These are phyloP conservation scores for Aphidoletes aphidimyza DNA, from an alignment of 2,888 invertebrate species.

Conservation along the genomic window DNA sequence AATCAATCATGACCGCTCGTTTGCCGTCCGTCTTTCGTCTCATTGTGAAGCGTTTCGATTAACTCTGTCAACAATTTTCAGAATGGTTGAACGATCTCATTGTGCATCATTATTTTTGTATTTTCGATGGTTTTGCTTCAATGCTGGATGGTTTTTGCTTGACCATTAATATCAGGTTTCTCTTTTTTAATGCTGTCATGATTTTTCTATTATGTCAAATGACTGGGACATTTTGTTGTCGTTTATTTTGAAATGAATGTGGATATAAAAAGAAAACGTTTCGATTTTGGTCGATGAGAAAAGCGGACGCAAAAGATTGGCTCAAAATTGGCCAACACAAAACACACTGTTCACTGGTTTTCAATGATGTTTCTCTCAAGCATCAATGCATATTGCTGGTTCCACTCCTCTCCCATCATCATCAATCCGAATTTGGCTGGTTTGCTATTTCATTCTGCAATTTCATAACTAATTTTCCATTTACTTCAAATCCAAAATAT, in stretches of 20 bases:
- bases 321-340: neutral
- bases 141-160: neutral
- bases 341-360: neutral
- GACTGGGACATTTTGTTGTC: slow-evolving; percentile 52
- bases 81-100: neutral
- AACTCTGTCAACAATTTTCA: too few relatives aligned
- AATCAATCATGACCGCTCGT: neutral
- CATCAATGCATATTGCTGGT: neutral
- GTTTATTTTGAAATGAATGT: slow-evolving; percentile 1
- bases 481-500: neutral
- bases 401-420: neutral
- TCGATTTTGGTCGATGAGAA: neutral
- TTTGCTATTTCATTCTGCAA: neutral
- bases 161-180: slow-evolving; percentile 30
- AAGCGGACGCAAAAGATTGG: neutral
- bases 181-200: slow-evolving; percentile 52
- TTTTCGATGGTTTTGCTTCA: neutral
- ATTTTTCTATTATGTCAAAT: slow-evolving; percentile 54
- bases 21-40: neutral
- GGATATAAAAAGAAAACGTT: neutral
- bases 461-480: slow-evolving; percentile 43
- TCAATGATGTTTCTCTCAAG: neutral
- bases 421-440: neutral
- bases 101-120: slow-evolving; percentile 4
- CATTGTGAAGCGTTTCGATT: too few relatives aligned